Base-by-base conservation (phyloP, 2,888 invertebrate species). In the Noctua pronuba region DNA sequence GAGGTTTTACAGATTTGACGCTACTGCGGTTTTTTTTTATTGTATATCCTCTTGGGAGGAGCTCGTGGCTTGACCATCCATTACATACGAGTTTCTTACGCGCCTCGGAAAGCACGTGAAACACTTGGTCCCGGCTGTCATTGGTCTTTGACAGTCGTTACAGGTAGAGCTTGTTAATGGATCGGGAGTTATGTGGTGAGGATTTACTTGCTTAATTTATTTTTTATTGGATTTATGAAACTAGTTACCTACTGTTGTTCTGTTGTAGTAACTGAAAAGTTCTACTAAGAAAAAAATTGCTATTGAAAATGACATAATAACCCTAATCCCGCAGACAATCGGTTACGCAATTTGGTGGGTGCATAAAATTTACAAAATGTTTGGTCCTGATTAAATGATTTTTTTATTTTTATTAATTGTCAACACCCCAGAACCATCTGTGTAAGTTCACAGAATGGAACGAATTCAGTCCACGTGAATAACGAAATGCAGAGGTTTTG, bases 391-490 rank as follows among this genome's bases (percentile, higher is more conserved):
- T n/a, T n/a, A n/a, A n/a, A n/a, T n/a, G n/a, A n/a, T n/a, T n/a
- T n/a, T n/a, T n/a, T n/a, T n/a, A n/a, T n/a, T n/a, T n/a, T n/a
- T n/a, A n/a, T n/a, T n/a, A n/a, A n/a, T 35, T 35, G 31, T 35
- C 24, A 60, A 28, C 18, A 73, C 49, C 18, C 8, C 49, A 75
- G 24, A 31, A 16, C 13, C n/a, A 21, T 5, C 24, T 24, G 2
- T 3, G 38, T 10, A 62, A 24, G 24, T 28, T 18, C 31, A 4
- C 31, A 74, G 38, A 58, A 38, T 58, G 16, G 18, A 41, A 16
- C 28, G 18, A 52, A 77, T n/a, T 38, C 52, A 7, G n/a, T 31
- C 38, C 80, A 55, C 80, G 64, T 72, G 46, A 71, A 44, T 18
- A 49, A 18, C 16, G 28, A 13, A 24, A 13, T 13, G 24, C 62